Percentiles rank a stretch among this genome's conserved stretches.
These are phyloP conservation scores for Nannoperca australis DNA, from an alignment of 2,797 vertebrate genomes.

Conservation along the genomic window DNA sequence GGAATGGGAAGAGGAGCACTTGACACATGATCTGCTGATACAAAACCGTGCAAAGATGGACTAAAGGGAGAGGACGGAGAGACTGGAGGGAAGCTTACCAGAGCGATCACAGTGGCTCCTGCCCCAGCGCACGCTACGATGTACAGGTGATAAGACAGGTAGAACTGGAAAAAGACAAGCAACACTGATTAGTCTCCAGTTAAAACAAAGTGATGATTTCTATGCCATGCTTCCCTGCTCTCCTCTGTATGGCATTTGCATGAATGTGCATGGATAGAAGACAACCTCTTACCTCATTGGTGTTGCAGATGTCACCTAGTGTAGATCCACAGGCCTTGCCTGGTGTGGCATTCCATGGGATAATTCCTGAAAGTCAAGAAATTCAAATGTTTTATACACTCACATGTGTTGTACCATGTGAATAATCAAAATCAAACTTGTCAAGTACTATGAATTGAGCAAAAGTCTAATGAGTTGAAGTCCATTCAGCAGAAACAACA, in stretches of 20 bases:
- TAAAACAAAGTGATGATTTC: not conserved
- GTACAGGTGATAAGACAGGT: constrained; percentile 98
- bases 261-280: too few relatives aligned
- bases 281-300: constrained; percentile 88
- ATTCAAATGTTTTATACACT: constrained; percentile 16
- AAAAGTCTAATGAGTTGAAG: not conserved
- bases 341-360: constrained; percentile 95
- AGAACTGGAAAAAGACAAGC: constrained; percentile 89
- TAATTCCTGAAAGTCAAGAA: constrained; percentile 88
- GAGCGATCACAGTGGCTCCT: constrained; percentile 96
- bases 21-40: constrained; percentile 65
- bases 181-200: constrained; percentile 1
- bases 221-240: not conserved
- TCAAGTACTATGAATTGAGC: not conserved
- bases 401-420: not conserved
- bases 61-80: constrained; percentile 55
- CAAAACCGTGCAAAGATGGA: constrained; percentile 70
- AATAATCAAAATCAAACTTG: constrained; percentile 6
- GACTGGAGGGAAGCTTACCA: constrained; percentile 88
- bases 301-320: constrained; percentile 93
- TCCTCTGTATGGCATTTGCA: not conserved
- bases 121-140: constrained; percentile 98
- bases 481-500: not conserved
- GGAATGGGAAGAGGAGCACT: constrained; percentile 64
- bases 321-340: constrained; percentile 93